Conservation (phyloP, 1,140 invertebrate genomes). For the Dryas iulia region DNA sequence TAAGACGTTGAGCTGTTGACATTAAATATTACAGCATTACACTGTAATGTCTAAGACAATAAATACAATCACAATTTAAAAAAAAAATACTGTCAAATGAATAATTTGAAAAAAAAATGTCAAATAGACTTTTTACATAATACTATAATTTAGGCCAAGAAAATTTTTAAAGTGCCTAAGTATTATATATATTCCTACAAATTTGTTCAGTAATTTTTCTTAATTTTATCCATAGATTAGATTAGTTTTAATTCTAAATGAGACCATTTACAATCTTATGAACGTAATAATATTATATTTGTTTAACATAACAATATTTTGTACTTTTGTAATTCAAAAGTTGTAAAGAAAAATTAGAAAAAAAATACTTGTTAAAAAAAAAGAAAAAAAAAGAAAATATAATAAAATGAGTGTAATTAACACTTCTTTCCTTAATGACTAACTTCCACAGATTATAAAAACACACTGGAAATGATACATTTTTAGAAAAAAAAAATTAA, state of each 20-base stretch:
- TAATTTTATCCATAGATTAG: not conserved
- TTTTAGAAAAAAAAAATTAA: not conserved
- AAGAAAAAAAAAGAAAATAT: not conserved
- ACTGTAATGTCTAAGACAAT: not conserved
- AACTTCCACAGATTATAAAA: not conserved
- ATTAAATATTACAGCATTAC: not conserved
- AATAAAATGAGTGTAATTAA: not conserved
- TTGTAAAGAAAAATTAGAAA: not conserved
- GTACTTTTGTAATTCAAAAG: not conserved
- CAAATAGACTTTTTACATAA: not conserved
- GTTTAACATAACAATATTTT: not conserved
- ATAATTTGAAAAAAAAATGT: not conserved
- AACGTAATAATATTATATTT: not conserved
- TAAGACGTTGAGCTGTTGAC: not conserved
- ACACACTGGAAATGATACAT: no score
- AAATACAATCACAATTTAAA: not conserved
- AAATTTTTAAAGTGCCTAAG: not conserved
- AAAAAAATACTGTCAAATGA: not conserved
- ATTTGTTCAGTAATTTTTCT: not conserved
- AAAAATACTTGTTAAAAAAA: no score
- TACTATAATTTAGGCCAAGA: not conserved
- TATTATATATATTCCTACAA: not conserved
- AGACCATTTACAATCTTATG: conserved; percentile 17
- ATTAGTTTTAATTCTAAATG: conserved; percentile 11
- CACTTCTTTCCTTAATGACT: no score